Conservation (phyloP, 2,113 vertebrate genomes). For the Siphamia tubifer region DNA sequence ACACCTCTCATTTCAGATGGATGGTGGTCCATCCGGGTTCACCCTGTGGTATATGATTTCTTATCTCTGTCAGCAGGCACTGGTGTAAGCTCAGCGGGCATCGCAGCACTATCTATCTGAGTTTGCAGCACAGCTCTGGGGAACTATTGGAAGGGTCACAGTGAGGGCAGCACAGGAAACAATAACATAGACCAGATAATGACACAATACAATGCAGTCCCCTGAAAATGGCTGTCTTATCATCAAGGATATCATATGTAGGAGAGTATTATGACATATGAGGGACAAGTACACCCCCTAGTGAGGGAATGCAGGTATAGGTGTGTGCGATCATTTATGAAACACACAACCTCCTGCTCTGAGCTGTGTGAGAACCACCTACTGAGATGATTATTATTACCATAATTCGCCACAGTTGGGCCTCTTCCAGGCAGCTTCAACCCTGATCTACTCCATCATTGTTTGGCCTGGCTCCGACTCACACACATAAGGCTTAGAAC, state of each 20-base stretch:
- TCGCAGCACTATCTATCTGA: conserved; percentile 38
- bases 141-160: conserved; percentile 57
- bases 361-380: no score
- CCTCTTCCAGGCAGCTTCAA: no score
- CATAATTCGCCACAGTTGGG: no score
- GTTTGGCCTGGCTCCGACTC: no score
- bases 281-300: conserved; percentile 61
- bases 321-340: not conserved
- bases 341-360: no score
- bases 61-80: conserved; percentile 50
- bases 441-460: no score
- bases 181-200: conserved; percentile 51
- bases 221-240: conserved; percentile 45
- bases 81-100: conserved; percentile 20
- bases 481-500: no score
- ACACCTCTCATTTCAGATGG: conserved; percentile 36
- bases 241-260: conserved; percentile 27
- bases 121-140: conserved; percentile 48
- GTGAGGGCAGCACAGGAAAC: conserved; percentile 42
- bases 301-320: conserved; percentile 18
- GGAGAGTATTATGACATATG: conserved; percentile 3
- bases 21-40: conserved; percentile 10
- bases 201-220: conserved; percentile 46
- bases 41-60: conserved; percentile 36
- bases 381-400: no score